A percentile compares a stretch with the other conserved stretches of the same genome.
These are phyloP conservation scores for Philhelius pedissequus DNA, from an alignment of 2,888 invertebrate species.

Conservation along the genomic window DNA sequence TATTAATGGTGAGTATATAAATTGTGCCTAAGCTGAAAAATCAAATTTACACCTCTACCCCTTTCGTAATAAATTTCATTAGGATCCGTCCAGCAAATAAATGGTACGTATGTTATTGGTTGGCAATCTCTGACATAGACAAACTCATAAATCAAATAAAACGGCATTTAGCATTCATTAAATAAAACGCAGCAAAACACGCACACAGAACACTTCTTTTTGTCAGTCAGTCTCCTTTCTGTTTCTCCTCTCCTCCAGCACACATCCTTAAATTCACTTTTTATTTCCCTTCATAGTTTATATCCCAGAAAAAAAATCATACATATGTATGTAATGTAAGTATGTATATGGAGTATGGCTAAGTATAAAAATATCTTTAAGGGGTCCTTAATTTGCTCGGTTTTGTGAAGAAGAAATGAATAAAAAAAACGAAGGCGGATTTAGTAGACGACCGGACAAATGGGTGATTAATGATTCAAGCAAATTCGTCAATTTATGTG, in stretches of 20 bases:
- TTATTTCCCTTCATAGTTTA: too few relatives aligned
- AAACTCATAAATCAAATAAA: slow-evolving; percentile 63
- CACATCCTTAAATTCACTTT: background rate
- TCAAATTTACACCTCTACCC: too few relatives aligned
- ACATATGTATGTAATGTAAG: too few relatives aligned
- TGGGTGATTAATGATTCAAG: slow-evolving; percentile 62
- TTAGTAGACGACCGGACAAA: slow-evolving; percentile 35
- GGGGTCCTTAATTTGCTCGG: slow-evolving; percentile 35
- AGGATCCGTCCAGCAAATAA: background rate
- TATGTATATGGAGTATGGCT: too few relatives aligned
- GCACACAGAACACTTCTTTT: background rate
- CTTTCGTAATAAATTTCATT: background rate
- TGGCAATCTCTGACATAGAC: background rate
- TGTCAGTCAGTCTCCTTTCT: too few relatives aligned
- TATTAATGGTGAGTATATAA: too few relatives aligned
- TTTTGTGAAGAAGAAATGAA: background rate
- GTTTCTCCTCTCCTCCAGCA: background rate
- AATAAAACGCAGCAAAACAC: slow-evolving; percentile 57
- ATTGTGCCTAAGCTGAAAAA: too few relatives aligned
- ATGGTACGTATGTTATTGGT: background rate
- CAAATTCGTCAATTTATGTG: slow-evolving; percentile 52
- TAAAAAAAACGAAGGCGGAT: slow-evolving; percentile 27
- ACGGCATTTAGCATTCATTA: slow-evolving; percentile 66
- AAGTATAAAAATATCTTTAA: background rate
- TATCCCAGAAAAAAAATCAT: too few relatives aligned